These are phyloP conservation scores for Oreochromis aureus DNA, from an alignment of 2,113 vertebrate genomes.

Conservation along the genomic window DNA sequence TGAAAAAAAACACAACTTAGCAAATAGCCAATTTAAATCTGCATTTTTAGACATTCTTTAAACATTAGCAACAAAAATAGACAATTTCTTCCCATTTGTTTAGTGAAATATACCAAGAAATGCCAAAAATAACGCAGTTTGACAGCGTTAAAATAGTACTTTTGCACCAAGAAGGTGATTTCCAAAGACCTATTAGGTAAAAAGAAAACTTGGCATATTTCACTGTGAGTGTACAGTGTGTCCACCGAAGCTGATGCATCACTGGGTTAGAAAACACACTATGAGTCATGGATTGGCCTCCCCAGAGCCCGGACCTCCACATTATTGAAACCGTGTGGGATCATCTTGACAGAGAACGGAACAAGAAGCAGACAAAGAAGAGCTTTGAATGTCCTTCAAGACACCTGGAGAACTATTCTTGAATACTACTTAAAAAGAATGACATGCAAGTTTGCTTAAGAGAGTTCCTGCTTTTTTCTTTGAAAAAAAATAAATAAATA, in stretches of 20 bases:
- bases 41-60: background rate
- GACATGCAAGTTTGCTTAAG: background rate
- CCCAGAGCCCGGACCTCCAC: background rate
- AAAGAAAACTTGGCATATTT: background rate
- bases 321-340: background rate
- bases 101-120: background rate
- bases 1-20: background rate
- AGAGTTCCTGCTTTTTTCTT: background rate
- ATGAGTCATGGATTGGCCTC: background rate
- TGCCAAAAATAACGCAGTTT: background rate
- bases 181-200: background rate
- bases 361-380: background rate
- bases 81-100: background rate
- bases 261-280: background rate
- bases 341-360: background rate
- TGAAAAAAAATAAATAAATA: background rate
- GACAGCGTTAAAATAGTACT: background rate
- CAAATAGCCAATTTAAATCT: background rate
- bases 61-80: background rate
- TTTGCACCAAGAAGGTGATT: background rate
- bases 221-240: background rate
- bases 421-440: background rate
- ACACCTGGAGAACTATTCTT: background rate
- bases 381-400: background rate
- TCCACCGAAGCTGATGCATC: background rate